These are phyloP conservation scores for Phasia obesa DNA, from an alignment of 2,888 invertebrate genomes.

Conservation along the genomic window DNA sequence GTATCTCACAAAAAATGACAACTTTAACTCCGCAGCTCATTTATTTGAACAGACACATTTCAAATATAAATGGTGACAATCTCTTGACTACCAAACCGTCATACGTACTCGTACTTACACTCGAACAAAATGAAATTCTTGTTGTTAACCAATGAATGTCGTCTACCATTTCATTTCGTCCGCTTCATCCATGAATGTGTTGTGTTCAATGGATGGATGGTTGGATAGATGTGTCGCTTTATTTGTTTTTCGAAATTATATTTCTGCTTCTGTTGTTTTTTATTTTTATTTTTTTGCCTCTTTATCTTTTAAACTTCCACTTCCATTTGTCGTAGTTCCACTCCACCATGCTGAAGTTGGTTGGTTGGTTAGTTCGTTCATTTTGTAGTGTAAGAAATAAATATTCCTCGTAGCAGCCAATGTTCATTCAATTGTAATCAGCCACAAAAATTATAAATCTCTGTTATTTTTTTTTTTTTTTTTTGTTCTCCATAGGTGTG, in stretches of 20 bases:
- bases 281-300: slow-evolving; percentile 3
- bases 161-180: slow-evolving; percentile 66
- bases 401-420: slow-evolving; percentile 49
- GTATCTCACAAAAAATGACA: not conserved
- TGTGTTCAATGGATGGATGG: slow-evolving; percentile 33
- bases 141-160: slow-evolving; percentile 67
- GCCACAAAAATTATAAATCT: slow-evolving; percentile 67
- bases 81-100: slow-evolving; percentile 34
- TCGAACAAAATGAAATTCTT: slow-evolving; percentile 40
- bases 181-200: slow-evolving; percentile 29
- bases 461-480: slow-evolving; percentile 18
- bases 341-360: slow-evolving; percentile 31
- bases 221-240: slow-evolving; percentile 61
- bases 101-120: not conserved
- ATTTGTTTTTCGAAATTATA: slow-evolving; percentile 55
- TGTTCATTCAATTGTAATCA: slow-evolving; percentile 69
- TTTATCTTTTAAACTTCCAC: slow-evolving; percentile 50
- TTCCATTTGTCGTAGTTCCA: slow-evolving; percentile 47
- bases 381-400: slow-evolving; percentile 31
- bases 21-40: not conserved
- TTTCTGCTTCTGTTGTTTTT: slow-evolving; percentile 48
- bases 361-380: slow-evolving; percentile 25
- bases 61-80: slow-evolving; percentile 53
- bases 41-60: slow-evolving; percentile 23
- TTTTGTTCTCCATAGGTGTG: slow-evolving; percentile 21